Base-by-base conservation (phyloP, 2,888 invertebrate genomes). In the Sinotaia quadrata region DNA sequence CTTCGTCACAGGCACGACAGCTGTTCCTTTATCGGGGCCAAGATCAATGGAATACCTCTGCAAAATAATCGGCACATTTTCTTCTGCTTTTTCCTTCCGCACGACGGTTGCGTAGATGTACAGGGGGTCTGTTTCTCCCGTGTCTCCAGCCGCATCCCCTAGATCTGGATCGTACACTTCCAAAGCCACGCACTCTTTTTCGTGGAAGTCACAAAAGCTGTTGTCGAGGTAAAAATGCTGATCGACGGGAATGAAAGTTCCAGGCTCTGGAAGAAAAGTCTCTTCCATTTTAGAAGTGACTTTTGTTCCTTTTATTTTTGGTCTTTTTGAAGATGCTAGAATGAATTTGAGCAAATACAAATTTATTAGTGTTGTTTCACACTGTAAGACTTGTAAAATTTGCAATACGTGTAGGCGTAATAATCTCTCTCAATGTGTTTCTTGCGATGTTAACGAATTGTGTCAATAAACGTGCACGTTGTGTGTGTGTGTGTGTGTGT, bases 171-270 rank as follows among this genome's bases (percentile, higher is more conserved):
- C 60, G 27, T 24, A 36, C 5, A 37, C 52, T 57, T 74, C 74
- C 52, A 57, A 73, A 21, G 74, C 78, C 18, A 75, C 69, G 49
- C 68, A 76, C 36, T 75, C 70, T n/a, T 65, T 67, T 27, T 63
- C 56, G 29, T 69, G 34, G 49, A 76, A 72, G 18, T 63, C 36
- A 24, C 36, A 31, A 61, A 74, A 76, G 34, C 52, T 63, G 41
- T 75, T 72, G 59, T 71, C 69, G n/a, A 78, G 68, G 29, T 68
- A 68, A 24, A 44, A 49, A 52, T 78, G 77, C 31, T 47, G 66
- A 18, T 70, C 47, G 24, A 68, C 44, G 1, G 75, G 76, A 34
- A 78, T 69, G 67, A 69, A 72, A 15, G 58, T 69, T n/a, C 78
- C 78, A 52, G 73, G 71, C 15, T 29, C 51, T 41, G 75, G 73